A percentile compares a stretch with the other conserved stretches of the same genome.
Evolutionary conservation across 1,140 invertebrate species (phyloP).

Genomic region (Pogonus chalceus): DNA sequence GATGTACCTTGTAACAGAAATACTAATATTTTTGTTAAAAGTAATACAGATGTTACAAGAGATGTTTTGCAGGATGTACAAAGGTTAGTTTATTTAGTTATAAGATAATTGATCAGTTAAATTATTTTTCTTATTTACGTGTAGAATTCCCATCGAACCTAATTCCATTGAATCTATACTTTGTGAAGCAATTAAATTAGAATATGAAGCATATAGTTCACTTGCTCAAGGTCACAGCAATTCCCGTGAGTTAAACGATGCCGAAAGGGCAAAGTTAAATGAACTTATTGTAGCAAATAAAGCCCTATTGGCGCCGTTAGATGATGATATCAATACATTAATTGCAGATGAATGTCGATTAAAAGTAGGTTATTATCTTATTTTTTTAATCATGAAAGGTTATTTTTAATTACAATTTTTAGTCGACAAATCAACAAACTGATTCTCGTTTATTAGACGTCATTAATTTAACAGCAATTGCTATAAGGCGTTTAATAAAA

Average conservation of each 20-base stretch:
- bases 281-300: constrained; percentile 77
- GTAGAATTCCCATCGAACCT: constrained; percentile 31
- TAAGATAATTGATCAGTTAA: background rate
- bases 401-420: background rate
- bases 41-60: constrained; percentile 37
- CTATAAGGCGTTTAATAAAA: constrained; percentile 80
- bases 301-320: constrained; percentile 67
- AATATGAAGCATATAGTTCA: constrained; percentile 61
- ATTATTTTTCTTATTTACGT: constrained; percentile 8
- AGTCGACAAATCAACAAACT: constrained; percentile 14
- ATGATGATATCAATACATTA: constrained; percentile 64
- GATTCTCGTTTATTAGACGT: constrained; percentile 70
- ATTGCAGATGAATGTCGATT: constrained; percentile 49
- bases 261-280: constrained; percentile 69
- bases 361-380: constrained; percentile 36
- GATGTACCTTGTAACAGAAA: constrained; percentile 23
- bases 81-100: constrained; percentile 32
- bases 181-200: constrained; percentile 71
- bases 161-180: constrained; percentile 72
- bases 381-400: background rate
- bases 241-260: constrained; percentile 63
- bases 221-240: constrained; percentile 46
- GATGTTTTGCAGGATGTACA: constrained; percentile 56
- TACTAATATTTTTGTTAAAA: constrained; percentile 11
- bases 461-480: constrained; percentile 83